These are phyloP conservation scores for Enteromius fasciolatus DNA, from an alignment of 2,797 vertebrate genomes.

Conservation along the genomic window DNA sequence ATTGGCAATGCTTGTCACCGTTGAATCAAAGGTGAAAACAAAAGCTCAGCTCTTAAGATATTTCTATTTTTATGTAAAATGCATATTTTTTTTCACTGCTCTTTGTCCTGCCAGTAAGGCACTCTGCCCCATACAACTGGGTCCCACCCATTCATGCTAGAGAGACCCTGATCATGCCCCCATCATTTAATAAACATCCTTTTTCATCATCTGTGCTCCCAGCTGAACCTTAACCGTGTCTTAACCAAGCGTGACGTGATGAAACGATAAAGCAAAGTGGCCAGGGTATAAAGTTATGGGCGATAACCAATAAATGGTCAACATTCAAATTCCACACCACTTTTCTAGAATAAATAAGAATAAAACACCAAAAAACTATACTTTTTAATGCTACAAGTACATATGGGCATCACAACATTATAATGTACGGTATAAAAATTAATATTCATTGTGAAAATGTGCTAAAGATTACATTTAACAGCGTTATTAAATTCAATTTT, in stretches of 20 bases:
- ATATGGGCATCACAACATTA: neutral
- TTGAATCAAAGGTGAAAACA: constrained; percentile 12
- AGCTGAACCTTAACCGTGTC: constrained; percentile 39
- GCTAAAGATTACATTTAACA: neutral
- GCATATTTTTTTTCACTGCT: constrained; percentile 63
- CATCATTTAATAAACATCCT: constrained; percentile 58
- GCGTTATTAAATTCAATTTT: neutral
- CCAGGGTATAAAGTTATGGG: neutral
- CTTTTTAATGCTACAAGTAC: neutral
- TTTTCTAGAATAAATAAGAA: neutral
- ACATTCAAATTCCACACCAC: neutral
- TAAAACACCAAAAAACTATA: neutral
- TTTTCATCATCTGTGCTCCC: constrained; percentile 42
- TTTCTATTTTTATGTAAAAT: constrained; percentile 24
- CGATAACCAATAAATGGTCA: neutral
- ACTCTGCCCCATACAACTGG: constrained; percentile 75
- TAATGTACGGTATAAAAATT: neutral
- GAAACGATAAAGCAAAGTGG: neutral
- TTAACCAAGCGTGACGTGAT: constrained; percentile 11
- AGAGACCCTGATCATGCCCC: constrained; percentile 55
- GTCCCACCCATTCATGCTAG: constrained; percentile 47
- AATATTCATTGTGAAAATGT: neutral
- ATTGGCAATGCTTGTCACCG: constrained; percentile 10
- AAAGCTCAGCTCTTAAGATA: constrained; percentile 19
- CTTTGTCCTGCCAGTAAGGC: constrained; percentile 79